Evolutionary conservation across 2,888 invertebrate genomes (phyloP).

Genomic region (Scaeva pyrastri): DNA sequence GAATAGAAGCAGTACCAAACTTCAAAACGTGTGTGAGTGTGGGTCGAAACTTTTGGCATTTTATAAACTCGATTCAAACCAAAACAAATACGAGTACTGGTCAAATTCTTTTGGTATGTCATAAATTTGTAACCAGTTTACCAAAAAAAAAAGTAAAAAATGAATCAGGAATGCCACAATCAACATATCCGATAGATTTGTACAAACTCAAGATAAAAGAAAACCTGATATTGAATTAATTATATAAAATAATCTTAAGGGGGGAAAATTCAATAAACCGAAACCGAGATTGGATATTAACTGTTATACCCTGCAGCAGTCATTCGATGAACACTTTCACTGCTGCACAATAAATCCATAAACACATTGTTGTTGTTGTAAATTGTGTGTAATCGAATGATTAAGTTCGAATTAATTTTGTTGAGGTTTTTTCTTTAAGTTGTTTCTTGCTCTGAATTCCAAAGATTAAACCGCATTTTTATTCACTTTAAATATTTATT

Average conservation of each 20-base stretch:
- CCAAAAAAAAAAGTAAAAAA: background rate
- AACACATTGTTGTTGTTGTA: no score
- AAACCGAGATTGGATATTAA: background rate
- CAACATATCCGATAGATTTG: constrained; percentile 24
- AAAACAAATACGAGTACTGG: background rate
- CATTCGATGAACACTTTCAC: constrained; percentile 27
- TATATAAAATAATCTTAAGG: background rate
- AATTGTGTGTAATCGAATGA: constrained; percentile 32
- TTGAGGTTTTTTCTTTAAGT: constrained; percentile 20
- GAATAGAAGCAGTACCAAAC: background rate
- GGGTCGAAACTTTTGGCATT: constrained; percentile 16
- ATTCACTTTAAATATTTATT: background rate
- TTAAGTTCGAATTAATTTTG: constrained; percentile 47
- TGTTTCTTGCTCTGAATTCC: constrained; percentile 40
- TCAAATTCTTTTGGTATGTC: constrained; percentile 9
- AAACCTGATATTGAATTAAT: constrained; percentile 26
- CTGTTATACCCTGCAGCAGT: constrained; percentile 15
- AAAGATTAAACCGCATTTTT: constrained; percentile 48
- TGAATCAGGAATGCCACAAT: constrained; percentile 9
- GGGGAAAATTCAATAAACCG: constrained; percentile 26
- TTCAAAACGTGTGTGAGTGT: background rate
- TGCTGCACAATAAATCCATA: constrained; percentile 2
- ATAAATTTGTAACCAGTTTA: constrained; percentile 33
- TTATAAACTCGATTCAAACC: constrained; percentile 5
- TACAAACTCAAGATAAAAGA: background rate